Base-by-base conservation (phyloP, 64 coral and sea anemone genomes). In the Actinia equina region DNA sequence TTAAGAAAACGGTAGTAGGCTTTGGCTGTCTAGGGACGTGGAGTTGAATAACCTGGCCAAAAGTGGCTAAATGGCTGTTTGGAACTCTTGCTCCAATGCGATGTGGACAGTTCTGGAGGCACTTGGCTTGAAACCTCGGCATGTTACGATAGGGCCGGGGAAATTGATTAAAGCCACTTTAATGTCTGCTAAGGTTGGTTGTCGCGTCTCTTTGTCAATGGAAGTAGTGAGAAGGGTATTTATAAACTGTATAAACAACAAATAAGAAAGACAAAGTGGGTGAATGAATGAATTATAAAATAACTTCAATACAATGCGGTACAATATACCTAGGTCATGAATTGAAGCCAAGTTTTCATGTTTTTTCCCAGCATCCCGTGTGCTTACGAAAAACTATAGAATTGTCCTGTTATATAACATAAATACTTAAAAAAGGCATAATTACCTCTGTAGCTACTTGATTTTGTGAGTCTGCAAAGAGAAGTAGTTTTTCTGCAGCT, bases 401-500 rank as follows among this genome's bases (percentile, higher is more conserved):
- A 37, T 37, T 37, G 30, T 37, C 30, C 30, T 37, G 30, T 37
- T 37, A 37, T 37, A 37, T 37, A 37, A 37, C 1, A 37, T 37
- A 37, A 37, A 37, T 37, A 37, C 30, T 37, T 37, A 37, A 37
- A 37, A 37, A 37, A 37, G 30, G 30, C 30, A 37, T 37, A 37
- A 37, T 37, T 0, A 37, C 30, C 30, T 37, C 30, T n/a, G n/a
- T n/a, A n/a, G n/a, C n/a, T n/a, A 89, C 69, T 69, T 89, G 71
- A 7, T 89, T 89, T 52, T 89, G 80, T 6, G 77, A 79, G 12
- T 79, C 77, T 79, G 77, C 82, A 58, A 84, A 55, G 2, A 30
- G 2, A 44, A 83, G 12, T 17, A 52, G 17, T 27, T 71, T 71
- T 17, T 71, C 65, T 19, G n/a, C 71, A 6, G 3, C 25, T 14